These are phyloP conservation scores for Colletes collaris DNA, from an alignment of 2,888 invertebrate species.

Conservation along the genomic window DNA sequence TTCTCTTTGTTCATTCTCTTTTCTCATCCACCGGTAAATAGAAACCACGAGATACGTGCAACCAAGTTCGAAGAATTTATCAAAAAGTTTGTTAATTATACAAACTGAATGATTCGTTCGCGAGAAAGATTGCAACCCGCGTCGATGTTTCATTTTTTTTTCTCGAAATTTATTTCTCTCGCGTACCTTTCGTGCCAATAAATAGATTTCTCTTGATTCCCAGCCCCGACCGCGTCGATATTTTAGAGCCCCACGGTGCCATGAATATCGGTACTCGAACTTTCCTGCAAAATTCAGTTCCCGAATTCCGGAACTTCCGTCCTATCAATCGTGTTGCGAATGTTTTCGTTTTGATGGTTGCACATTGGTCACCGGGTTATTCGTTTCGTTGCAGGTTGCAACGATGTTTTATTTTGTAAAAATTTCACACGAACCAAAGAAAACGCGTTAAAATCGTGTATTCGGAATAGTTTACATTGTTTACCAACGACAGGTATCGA, in stretches of 20 bases:
- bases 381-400: not conserved
- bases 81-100: no score
- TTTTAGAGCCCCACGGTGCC: slow-evolving; percentile 19
- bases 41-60: not conserved
- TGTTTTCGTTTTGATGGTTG: slow-evolving; percentile 30
- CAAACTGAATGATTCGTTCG: no score
- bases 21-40: slow-evolving; percentile 1
- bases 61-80: not conserved
- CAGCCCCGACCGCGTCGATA: slow-evolving; percentile 22
- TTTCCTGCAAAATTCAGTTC: slow-evolving; percentile 40
- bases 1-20: not conserved
- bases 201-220: slow-evolving; percentile 38
- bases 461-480: slow-evolving; percentile 36
- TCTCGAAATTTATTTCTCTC: not conserved
- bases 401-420: not conserved
- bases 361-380: not conserved
- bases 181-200: slow-evolving; percentile 13
- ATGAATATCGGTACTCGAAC: slow-evolving; percentile 36
- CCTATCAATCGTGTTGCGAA: slow-evolving; percentile 43
- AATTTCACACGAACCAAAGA: not conserved
- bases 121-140: no score
- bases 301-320: slow-evolving; percentile 18
- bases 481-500: slow-evolving; percentile 43
- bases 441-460: no score
- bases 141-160: not conserved